A percentile compares a stretch with the other conserved stretches of the same genome.
Conservation (phyloP, 2,888 invertebrate genomes). For the Noctua comes region DNA sequence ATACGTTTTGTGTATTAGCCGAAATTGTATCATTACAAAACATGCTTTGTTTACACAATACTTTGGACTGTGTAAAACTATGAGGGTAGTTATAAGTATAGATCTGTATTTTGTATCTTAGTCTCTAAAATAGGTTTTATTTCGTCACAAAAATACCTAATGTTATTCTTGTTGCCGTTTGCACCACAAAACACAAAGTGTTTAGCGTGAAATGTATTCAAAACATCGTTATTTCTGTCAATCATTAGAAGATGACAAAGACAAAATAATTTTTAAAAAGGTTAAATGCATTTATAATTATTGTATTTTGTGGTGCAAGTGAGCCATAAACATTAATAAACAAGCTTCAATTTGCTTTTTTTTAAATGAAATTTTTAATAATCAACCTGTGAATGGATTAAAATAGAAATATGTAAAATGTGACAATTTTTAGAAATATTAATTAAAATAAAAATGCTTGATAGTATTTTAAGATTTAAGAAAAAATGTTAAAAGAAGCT, state of each 20-base stretch:
- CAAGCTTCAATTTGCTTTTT: slow-evolving; percentile 16
- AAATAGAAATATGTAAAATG: not conserved
- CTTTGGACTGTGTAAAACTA: not conserved
- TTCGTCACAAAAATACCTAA: slow-evolving; percentile 19
- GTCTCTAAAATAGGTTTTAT: slow-evolving; percentile 4
- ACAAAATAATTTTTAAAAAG: not conserved
- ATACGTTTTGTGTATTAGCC: not conserved
- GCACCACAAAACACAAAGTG: not conserved
- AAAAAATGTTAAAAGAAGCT: slow-evolving; percentile 33
- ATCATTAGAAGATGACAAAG: not conserved
- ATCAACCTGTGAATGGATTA: not conserved
- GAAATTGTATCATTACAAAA: not conserved
- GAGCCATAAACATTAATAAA: not conserved
- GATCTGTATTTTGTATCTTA: not conserved
- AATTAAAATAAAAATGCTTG: not conserved
- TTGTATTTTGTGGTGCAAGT: not conserved
- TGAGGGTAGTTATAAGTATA: slow-evolving; percentile 21
- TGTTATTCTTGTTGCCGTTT: not conserved
- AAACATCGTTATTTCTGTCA: not conserved
- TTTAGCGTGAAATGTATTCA: not conserved
- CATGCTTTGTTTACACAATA: not conserved
- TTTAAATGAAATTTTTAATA: not conserved
- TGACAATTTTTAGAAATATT: not conserved
- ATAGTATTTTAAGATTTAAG: not conserved
- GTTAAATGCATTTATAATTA: not conserved